Conservation (phyloP, 2,113 vertebrate genomes). For the Microcebus tavaratra region DNA sequence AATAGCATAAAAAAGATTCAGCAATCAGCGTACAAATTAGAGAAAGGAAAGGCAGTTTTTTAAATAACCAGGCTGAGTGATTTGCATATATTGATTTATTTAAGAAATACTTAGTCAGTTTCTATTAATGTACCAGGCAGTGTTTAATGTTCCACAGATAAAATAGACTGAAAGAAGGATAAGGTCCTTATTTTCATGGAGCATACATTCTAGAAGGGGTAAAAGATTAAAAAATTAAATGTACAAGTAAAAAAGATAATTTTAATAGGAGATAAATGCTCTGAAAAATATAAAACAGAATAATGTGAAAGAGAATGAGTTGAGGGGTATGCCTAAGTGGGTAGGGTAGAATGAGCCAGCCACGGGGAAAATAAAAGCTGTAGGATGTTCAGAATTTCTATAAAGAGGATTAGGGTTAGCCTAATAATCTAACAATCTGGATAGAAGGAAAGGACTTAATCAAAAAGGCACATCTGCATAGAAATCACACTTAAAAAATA, state of each 20-base stretch:
- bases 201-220: background rate
- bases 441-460: background rate
- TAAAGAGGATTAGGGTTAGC: background rate
- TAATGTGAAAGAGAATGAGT: background rate
- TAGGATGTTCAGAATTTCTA: background rate
- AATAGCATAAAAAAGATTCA: conserved; percentile 32
- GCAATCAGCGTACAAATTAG: conserved; percentile 13
- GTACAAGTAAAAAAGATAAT: background rate
- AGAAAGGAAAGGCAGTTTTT: conserved; percentile 26
- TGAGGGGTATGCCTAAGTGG: background rate
- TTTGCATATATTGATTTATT: background rate
- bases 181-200: conserved; percentile 24
- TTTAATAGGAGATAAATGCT: background rate
- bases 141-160: background rate
- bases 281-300: background rate
- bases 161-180: background rate
- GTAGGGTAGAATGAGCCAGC: background rate
- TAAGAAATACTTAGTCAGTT: background rate
- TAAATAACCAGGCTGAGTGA: background rate
- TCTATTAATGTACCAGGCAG: background rate
- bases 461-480: background rate
- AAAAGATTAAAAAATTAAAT: background rate
- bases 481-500: background rate
- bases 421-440: background rate
- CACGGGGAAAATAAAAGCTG: background rate